Base-by-base conservation (phyloP, 2,113 vertebrate genomes). In the Dasyurus viverrinus region DNA sequence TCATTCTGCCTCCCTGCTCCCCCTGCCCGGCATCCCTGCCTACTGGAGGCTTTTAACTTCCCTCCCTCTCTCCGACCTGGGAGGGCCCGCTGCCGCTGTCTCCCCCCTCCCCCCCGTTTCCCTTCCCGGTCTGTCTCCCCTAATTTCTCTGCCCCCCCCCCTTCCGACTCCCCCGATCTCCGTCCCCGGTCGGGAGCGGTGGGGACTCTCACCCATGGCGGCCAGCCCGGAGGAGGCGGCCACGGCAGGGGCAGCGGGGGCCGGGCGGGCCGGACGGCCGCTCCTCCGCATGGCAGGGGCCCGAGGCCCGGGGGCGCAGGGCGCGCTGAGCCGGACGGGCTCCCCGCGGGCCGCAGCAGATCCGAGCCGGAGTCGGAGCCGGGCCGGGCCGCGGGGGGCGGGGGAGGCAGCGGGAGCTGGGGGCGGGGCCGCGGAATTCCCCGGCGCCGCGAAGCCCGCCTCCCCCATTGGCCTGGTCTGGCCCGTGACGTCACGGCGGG, bases 161-260 rank as follows among this genome's bases (percentile, higher is more conserved):
- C 53, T n/a, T n/a, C 90, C 54, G 60, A 22, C 93, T 55, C 90
- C 90, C 47, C 91, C 0, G 89, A 89, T 3, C 76, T 84, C 76
- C 27, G 42, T 60, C 92, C 76, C 94, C 16, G 11, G 4, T 12
- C 1, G 8, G 53, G 23, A 11, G 24, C 16, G 11, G 47, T 47
- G 12, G 30, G 30, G 57, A 11, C 36, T 93, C 95, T 96, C 95
- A 97, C 97, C 97, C 94, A 98, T 93, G 95, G 96, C 57, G 89
- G 96, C 97, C 96, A 97, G 94, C 92, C 96, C 96, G 25, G 95
- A 90, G 96, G 93, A 92, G 91, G 95, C 95, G 89, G 97, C 91
- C 95, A 93, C 90, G 24, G 48, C 93, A 68, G n/a, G 93, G 92
- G 92, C 76, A 92, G 84, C 57, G 95, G 93, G 96, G 92, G 96